Evolutionary conservation across 1,140 invertebrate species (phyloP).

Genomic region (Branchinecta lynchi): DNA sequence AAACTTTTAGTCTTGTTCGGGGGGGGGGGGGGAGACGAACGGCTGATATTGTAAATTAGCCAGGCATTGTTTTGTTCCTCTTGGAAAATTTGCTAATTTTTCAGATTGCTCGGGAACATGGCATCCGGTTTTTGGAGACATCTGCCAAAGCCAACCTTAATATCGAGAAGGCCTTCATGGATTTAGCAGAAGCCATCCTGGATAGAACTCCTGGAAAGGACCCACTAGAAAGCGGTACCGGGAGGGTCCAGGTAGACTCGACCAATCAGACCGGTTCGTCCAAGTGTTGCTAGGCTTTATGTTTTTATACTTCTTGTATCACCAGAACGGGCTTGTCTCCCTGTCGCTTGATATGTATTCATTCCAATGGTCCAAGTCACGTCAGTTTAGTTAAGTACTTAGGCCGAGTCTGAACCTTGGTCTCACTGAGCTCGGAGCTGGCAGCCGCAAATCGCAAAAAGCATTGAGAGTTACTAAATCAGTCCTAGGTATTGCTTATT

Average conservation of each 20-base stretch:
- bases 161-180: slow-evolving; percentile 92
- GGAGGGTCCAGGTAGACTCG: slow-evolving; percentile 44
- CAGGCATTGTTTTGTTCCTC: neutral
- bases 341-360: no score
- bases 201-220: slow-evolving; percentile 60
- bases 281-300: neutral
- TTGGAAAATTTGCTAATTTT: slow-evolving; percentile 26
- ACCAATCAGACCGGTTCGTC: neutral
- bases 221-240: slow-evolving; percentile 40
- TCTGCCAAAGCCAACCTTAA: slow-evolving; percentile 96
- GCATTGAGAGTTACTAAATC: no score
- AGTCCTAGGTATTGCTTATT: no score
- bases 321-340: no score
- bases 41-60: no score
- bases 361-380: no score
- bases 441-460: no score
- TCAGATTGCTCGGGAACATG: slow-evolving; percentile 91
- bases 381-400: no score
- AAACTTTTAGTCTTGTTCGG: no score
- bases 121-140: slow-evolving; percentile 96
- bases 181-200: slow-evolving; percentile 88
- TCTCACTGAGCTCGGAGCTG: no score
- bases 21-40: no score
- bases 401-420: no score
- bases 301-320: neutral